phyloP scores from a whole-genome alignment of 2,888 invertebrate genomes.

The Brachynemurus nebulosus region DNA sequence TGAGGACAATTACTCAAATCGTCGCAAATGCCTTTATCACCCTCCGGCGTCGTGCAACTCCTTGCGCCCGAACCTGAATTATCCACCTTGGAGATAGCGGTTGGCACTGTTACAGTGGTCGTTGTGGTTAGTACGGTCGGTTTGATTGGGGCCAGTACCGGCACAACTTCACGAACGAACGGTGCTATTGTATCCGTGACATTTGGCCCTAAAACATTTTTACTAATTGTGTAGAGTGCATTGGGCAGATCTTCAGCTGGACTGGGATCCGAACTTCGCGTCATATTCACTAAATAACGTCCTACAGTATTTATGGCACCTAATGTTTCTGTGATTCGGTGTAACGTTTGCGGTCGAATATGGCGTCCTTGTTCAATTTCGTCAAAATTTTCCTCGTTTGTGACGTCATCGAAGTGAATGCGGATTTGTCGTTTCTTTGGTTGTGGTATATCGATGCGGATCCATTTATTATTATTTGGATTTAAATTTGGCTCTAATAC shows the following conservation, averaged over 20 bases:
- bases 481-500: too few species aligned
- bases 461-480: too few species aligned
- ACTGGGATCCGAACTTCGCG: slow-evolving; percentile 33
- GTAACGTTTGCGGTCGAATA: slow-evolving; percentile 31
- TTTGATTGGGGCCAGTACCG: slow-evolving; percentile 17
- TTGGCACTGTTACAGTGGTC: slow-evolving; percentile 30
- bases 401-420: neutral
- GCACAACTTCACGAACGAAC: slow-evolving; percentile 39
- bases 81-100: slow-evolving; percentile 25
- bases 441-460: neutral
- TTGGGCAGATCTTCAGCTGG: slow-evolving; percentile 45
- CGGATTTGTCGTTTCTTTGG: neutral
- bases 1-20: slow-evolving; percentile 83
- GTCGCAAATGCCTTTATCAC: slow-evolving; percentile 66
- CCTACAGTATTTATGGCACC: slow-evolving; percentile 80
- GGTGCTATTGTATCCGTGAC: slow-evolving; percentile 71
- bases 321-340: slow-evolving; percentile 43
- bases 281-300: slow-evolving; percentile 72
- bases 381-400: slow-evolving; percentile 6
- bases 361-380: slow-evolving; percentile 25
- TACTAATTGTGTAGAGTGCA: slow-evolving; percentile 66
- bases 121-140: slow-evolving; percentile 11
- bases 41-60: slow-evolving; percentile 68
- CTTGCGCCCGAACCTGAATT: slow-evolving; percentile 34
- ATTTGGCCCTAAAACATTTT: slow-evolving; percentile 63